Percentiles rank a stretch among this genome's conserved stretches.
phyloP scores from a whole-genome alignment of 2,888 invertebrate species.

The Volucella inflata region DNA sequence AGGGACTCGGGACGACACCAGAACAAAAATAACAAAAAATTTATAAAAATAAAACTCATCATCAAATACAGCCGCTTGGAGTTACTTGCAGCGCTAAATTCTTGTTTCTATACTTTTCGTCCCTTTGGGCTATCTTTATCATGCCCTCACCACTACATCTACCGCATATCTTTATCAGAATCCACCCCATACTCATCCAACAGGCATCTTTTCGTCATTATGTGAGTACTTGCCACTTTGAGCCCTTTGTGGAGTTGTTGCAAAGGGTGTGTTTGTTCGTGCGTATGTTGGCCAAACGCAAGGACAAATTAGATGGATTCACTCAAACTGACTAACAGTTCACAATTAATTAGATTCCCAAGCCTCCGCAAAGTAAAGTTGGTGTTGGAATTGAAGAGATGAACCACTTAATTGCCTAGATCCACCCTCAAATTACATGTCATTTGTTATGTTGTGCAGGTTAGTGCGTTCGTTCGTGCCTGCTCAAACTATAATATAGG shows the following conservation, averaged over 20 bases:
- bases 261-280: conserved; percentile 29
- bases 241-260: not conserved
- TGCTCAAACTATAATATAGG: conserved; percentile 21
- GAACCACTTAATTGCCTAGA: conserved; percentile 73
- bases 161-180: conserved; percentile 43
- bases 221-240: conserved; percentile 23
- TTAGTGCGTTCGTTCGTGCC: conserved; percentile 66
- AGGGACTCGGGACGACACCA: conserved; percentile 1
- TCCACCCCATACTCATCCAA: not conserved
- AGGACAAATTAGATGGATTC: conserved; percentile 68
- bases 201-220: not conserved
- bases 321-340: conserved; percentile 70
- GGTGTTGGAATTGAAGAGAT: conserved; percentile 67
- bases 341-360: conserved; percentile 72
- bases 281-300: conserved; percentile 47
- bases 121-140: conserved; percentile 30
- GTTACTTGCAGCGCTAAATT: conserved; percentile 21
- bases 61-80: conserved; percentile 50
- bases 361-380: conserved; percentile 68
- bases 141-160: conserved; percentile 17
- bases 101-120: not conserved
- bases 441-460: conserved; percentile 67
- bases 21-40: not conserved
- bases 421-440: conserved; percentile 75
- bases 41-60: conserved; percentile 37